These are phyloP conservation scores for Cyprinodon tularosa DNA, from an alignment of 2,113 vertebrate species.

Conservation along the genomic window DNA sequence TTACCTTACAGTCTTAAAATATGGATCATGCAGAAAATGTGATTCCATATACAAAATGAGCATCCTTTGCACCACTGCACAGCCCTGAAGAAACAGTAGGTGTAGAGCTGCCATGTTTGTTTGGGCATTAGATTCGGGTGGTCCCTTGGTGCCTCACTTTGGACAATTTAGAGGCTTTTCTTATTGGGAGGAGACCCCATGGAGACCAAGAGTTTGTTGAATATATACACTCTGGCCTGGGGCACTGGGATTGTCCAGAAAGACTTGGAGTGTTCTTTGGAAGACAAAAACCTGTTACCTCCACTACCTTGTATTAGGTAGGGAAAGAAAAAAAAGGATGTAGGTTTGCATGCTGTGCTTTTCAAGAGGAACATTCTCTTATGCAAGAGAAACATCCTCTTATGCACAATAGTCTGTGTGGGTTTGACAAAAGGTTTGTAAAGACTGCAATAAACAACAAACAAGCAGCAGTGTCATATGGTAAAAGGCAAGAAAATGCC, in stretches of 20 bases:
- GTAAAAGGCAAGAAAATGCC: constrained; percentile 1
- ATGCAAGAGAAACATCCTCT: constrained; percentile 12
- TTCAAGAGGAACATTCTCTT: constrained; percentile 18
- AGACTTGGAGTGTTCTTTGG: not conserved
- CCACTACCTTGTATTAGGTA: not conserved
- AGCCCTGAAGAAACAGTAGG: not conserved
- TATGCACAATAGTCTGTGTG: constrained; percentile 1
- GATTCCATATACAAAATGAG: not conserved
- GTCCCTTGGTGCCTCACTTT: not conserved
- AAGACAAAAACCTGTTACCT: not conserved
- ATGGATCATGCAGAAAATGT: not conserved
- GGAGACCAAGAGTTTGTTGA: not conserved
- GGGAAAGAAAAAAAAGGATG: not conserved
- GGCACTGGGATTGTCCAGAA: constrained; percentile 3
- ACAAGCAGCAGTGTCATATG: not conserved
- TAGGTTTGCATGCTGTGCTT: constrained; percentile 24
- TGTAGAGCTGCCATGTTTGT: not conserved
- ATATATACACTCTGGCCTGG: not conserved
- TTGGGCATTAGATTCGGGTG: not conserved
- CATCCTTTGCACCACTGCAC: not conserved
- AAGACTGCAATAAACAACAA: constrained; percentile 12
- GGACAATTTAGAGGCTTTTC: not conserved
- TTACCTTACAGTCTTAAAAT: not conserved
- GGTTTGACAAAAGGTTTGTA: constrained; percentile 19
- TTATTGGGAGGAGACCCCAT: not conserved